Percentiles rank a stretch among this genome's conserved stretches.
Evolutionary conservation across 2,797 vertebrate species (phyloP).

Genomic region (Anisognathus igniventris): DNA sequence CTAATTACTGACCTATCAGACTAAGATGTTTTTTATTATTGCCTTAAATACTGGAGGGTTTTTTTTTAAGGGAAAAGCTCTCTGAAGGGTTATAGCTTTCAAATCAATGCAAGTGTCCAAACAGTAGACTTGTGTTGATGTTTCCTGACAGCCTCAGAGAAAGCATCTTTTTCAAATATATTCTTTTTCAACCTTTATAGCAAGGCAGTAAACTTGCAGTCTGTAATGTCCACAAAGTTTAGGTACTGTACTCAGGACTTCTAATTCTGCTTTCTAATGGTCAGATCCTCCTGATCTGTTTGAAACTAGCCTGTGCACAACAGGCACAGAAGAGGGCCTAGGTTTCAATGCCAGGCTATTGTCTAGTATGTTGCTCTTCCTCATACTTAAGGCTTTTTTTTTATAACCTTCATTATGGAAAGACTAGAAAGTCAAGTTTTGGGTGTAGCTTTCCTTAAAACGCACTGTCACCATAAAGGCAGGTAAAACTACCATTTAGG

Average conservation of each 20-base stretch:
- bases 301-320: neutral
- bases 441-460: neutral
- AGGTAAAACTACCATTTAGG: neutral
- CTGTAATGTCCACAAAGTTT: neutral
- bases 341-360: neutral
- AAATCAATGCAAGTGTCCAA: neutral
- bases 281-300: neutral
- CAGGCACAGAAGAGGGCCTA: neutral
- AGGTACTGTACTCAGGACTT: neutral
- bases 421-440: neutral
- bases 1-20: neutral
- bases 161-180: neutral
- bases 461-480: neutral
- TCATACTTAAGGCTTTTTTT: rapidly evolving
- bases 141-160: neutral
- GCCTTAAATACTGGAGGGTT: rapidly evolving
- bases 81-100: neutral
- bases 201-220: neutral
- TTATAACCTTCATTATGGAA: neutral
- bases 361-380: neutral
- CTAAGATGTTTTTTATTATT: neutral
- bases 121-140: neutral
- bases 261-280: neutral
- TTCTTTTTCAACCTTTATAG: neutral
- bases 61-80: neutral